A percentile compares a stretch with the other conserved stretches of the same genome.
phyloP scores from a whole-genome alignment of 30 jellyfish, hydroid and myxozoan species.

The Rhopilema esculentum region DNA sequence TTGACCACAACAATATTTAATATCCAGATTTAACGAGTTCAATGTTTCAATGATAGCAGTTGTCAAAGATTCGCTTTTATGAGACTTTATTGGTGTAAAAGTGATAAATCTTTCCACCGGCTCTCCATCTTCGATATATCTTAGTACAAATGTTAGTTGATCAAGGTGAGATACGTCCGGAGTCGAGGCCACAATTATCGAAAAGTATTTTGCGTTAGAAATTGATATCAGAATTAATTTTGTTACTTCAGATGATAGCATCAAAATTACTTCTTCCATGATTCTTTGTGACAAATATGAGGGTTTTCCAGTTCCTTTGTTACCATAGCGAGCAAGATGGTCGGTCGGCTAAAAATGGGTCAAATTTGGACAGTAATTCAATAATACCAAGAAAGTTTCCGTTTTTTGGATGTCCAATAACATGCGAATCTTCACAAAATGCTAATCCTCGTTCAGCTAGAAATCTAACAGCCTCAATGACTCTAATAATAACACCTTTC shows the following conservation, averaged over 20 bases:
- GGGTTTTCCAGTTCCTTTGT: conserved; percentile 49
- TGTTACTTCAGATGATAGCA: conserved; percentile 29
- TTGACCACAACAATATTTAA: conserved; percentile 67
- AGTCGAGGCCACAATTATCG: conserved; percentile 69
- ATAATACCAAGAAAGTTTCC: conserved; percentile 66
- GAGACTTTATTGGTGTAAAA: conserved; percentile 46
- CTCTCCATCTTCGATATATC: conserved; percentile 42
- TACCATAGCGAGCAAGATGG: conserved; percentile 40
- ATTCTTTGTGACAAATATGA: conserved; percentile 34
- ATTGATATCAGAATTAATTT: conserved; percentile 13
- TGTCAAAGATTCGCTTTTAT: conserved; percentile 50
- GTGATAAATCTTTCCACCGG: conserved; percentile 66
- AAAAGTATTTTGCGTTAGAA: conserved; percentile 42
- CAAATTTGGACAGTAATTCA: conserved; percentile 55
- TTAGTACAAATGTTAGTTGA: conserved; percentile 43
- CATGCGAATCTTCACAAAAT: conserved; percentile 44
- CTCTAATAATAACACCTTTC: conserved; percentile 43
- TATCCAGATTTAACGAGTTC: conserved; percentile 49
- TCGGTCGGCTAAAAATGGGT: conserved; percentile 58
- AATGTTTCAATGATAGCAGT: conserved; percentile 39
- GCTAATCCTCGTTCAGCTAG: conserved; percentile 67
- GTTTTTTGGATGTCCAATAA: conserved; percentile 54
- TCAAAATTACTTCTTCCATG: conserved; percentile 49
- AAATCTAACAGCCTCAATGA: conserved; percentile 50
- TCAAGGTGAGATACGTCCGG: conserved; percentile 72